Evolutionary conservation across 2,797 vertebrate species (phyloP).

Genomic region (Sebastes trivittatus): DNA sequence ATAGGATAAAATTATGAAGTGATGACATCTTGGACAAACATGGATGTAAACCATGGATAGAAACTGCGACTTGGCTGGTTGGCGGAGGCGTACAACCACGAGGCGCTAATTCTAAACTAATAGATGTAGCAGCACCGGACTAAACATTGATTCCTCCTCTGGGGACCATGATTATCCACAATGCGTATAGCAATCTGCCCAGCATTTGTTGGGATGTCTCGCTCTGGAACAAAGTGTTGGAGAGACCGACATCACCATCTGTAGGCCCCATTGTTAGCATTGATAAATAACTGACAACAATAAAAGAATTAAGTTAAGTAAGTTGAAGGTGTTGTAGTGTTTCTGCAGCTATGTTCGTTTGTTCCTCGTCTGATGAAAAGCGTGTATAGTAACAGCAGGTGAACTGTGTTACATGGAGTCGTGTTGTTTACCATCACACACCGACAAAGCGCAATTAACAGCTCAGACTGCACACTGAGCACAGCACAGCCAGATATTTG

Average conservation of each 20-base stretch:
- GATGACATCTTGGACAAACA: neutral
- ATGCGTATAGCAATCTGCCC: neutral
- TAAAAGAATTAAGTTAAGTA: too few relatives aligned
- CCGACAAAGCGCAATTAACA: neutral
- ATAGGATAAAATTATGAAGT: neutral
- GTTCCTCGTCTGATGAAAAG: neutral
- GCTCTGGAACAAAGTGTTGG: too few relatives aligned
- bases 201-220: too few relatives aligned
- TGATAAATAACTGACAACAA: neutral
- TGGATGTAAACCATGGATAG: too few relatives aligned
- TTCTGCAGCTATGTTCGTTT: too few relatives aligned
- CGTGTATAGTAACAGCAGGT: neutral
- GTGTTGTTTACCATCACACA: constrained; percentile 4
- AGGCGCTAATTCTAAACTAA: too few relatives aligned
- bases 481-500: neutral
- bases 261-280: neutral
- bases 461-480: neutral
- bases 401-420: neutral
- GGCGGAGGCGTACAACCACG: too few relatives aligned
- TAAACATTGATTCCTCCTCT: neutral
- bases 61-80: too few relatives aligned
- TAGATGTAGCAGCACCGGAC: neutral
- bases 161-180: neutral
- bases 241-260: neutral
- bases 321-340: neutral